Base-by-base conservation (phyloP, 2,888 invertebrate species). In the Euspilapteryx auroguttella region DNA sequence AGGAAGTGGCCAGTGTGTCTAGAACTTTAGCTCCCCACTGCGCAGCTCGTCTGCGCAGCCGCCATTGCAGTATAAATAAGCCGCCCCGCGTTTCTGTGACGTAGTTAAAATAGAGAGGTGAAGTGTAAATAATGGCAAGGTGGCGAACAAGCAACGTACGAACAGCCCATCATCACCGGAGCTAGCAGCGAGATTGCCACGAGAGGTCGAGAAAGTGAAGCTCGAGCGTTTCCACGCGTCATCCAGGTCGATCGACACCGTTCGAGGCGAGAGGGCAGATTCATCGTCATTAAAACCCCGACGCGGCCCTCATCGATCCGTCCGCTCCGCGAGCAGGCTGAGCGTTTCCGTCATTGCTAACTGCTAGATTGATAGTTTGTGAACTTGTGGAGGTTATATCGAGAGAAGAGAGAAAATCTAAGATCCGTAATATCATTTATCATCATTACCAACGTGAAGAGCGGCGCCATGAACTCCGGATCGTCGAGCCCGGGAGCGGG, bases 51-150 rank as follows among this genome's bases (percentile, higher is more conserved):
- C 33, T 48, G 59, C 64, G 66, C 69, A 62, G 64, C 62, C 61
- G 66, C 63, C 61, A 63, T 62, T 41, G 37, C 39, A 33, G 35
- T 61, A 65, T 71, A 69, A 55, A 73, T 52, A 46, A 52, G 24
- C 27, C 40, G 52, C 48, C 56, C 61, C 57, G 59, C 52, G 38
- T 45, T 59, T 47, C 51, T 57, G 63, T 66, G 56, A 68, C 64
- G 66, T 64, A 73, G 73, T 73, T 55, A 63, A 64, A 68, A 59
- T 69, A 65, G 69, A 68, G 62, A 65, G 65, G 71, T 55, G 65
- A 63, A 68, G 59, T 58, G 64, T 49, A 51, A 65, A 69, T 64
- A 57, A 73, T 73, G 73, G 73, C 66, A 59, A 69, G 57, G 69
- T 68, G 68, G 57, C 68, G 63, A 69, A 59, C 51, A 53, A 56